Conservation (phyloP, 2,888 invertebrate species). For the Zhuqinia jingwanae region DNA sequence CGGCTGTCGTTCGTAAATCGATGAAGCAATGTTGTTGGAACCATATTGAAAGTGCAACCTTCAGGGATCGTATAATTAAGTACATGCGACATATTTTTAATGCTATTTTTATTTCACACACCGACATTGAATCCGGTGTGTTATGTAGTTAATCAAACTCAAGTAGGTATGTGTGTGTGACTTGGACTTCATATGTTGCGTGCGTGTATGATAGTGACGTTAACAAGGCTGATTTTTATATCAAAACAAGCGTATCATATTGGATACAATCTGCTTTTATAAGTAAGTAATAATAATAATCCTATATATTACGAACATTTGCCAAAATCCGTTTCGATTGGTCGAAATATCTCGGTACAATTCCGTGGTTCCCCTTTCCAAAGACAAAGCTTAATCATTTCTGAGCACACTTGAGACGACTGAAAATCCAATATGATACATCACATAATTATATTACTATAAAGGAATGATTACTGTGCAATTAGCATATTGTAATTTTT, state of each 20-base stretch:
- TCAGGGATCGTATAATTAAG: too few species aligned
- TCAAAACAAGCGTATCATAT: neutral
- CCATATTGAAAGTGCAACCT: slow-evolving; percentile 66
- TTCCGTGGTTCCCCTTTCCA: slow-evolving; percentile 85
- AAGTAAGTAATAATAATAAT: too few species aligned
- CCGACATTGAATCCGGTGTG: neutral
- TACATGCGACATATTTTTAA: too few species aligned
- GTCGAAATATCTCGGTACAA: slow-evolving; percentile 88
- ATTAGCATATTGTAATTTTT: too few species aligned
- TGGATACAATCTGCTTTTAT: neutral
- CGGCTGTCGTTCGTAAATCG: slow-evolving; percentile 66
- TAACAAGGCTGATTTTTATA: neutral
- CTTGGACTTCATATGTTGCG: neutral
- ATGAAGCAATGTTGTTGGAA: slow-evolving; percentile 51
- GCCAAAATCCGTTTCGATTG: slow-evolving; percentile 91
- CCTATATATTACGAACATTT: slow-evolving; percentile 83
- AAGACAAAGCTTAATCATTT: slow-evolving; percentile 87
- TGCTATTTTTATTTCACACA: too few species aligned
- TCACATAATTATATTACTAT: neutral
- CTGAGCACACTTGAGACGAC: slow-evolving; percentile 89
- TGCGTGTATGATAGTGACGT: neutral
- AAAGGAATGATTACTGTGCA: neutral
- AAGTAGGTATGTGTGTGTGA: slow-evolving; percentile 35
- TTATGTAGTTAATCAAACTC: slow-evolving; percentile 19
- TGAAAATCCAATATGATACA: too few species aligned